Conservation (phyloP, 2,888 invertebrate species). For the Lithophane semibrunnea region DNA sequence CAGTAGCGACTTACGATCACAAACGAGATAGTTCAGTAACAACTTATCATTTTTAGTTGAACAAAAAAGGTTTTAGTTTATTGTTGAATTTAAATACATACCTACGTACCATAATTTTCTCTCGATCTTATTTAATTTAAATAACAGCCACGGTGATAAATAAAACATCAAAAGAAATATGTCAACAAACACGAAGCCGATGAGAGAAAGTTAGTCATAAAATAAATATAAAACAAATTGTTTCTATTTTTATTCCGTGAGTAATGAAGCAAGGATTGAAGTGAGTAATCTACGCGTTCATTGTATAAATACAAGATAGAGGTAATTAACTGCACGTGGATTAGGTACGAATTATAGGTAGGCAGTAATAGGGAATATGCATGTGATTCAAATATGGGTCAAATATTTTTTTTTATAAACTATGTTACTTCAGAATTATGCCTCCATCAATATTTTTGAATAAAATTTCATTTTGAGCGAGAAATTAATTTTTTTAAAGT, state of each 20-base stretch:
- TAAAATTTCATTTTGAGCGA: no score
- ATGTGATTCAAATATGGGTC: no score
- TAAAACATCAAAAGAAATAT: slow-evolving; percentile 3
- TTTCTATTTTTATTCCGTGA: slow-evolving; percentile 45
- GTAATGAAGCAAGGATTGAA: not conserved
- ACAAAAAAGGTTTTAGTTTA: no score
- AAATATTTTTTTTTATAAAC: no score
- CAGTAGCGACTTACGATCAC: not conserved
- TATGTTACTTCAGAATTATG: no score
- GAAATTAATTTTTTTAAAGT: no score
- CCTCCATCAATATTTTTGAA: no score
- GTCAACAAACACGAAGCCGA: slow-evolving; percentile 17
- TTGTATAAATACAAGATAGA: slow-evolving; percentile 21
- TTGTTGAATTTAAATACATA: not conserved
- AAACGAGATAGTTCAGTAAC: not conserved
- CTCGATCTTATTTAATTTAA: not conserved
- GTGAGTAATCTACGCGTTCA: slow-evolving; percentile 26
- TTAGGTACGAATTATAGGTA: slow-evolving; percentile 7
- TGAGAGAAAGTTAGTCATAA: slow-evolving; percentile 46
- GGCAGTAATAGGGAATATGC: no score
- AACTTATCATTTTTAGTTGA: not conserved
- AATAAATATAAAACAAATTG: slow-evolving; percentile 35
- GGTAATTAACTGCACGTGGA: slow-evolving; percentile 22
- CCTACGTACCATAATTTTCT: no score
- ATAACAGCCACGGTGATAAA: not conserved